These are phyloP conservation scores for Sebastes jordani DNA, from an alignment of 2,797 vertebrate genomes.

Conservation along the genomic window DNA sequence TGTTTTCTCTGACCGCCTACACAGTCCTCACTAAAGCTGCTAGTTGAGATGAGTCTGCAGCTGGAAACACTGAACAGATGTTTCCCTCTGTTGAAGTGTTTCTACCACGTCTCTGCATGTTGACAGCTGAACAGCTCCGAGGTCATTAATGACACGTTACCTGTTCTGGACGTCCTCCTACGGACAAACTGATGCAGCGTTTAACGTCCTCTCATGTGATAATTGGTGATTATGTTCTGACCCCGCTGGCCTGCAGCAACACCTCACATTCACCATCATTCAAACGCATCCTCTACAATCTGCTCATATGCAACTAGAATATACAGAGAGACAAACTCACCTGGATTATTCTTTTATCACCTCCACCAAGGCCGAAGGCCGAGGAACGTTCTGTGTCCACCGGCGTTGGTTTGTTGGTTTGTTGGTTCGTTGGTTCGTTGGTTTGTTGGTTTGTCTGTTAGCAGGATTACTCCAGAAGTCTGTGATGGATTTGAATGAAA, in stretches of 20 bases:
- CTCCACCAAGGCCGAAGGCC: too few species aligned
- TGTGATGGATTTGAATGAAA: too few species aligned
- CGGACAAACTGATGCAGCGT: not conserved
- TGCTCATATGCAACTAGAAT: too few species aligned
- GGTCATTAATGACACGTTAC: not conserved
- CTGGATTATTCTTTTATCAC: not conserved
- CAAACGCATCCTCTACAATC: not conserved
- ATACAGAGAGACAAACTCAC: too few species aligned
- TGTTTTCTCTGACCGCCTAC: conserved; percentile 14
- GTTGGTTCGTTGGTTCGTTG: too few species aligned
- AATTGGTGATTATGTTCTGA: not conserved
- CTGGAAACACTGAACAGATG: not conserved
- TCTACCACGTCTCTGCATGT: not conserved
- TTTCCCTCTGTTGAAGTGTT: not conserved
- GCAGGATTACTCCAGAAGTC: too few species aligned
- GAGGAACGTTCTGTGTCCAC: too few species aligned
- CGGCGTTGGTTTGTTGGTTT: too few species aligned
- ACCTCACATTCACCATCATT: not conserved
- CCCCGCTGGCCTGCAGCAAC: not conserved
- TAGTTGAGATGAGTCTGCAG: not conserved
- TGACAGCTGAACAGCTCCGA: not conserved
- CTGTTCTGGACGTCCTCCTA: not conserved
- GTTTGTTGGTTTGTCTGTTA: too few species aligned
- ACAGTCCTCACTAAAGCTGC: not conserved
- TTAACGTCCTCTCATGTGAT: not conserved